phyloP scores from a whole-genome alignment of 2,113 vertebrate genomes.

The Periophthalmodon schlosseri region DNA sequence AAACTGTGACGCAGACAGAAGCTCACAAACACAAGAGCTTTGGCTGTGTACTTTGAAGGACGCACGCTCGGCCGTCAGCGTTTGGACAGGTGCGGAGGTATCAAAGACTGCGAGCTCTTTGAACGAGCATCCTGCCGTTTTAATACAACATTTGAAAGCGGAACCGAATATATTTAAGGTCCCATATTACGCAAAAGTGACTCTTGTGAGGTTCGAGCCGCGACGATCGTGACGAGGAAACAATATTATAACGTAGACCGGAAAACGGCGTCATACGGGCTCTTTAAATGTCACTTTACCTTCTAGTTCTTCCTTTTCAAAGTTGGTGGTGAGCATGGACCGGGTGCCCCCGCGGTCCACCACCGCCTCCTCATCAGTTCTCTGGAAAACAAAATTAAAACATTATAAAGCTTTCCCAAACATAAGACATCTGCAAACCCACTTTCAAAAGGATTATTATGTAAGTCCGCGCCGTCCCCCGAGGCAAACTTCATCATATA shows the following conservation, averaged over 20 bases:
- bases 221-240: too few species aligned
- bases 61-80: slow-evolving; percentile 5
- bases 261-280: too few species aligned
- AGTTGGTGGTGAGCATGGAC: slow-evolving; percentile 98
- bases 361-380: slow-evolving; percentile 96
- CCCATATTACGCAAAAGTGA: too few species aligned
- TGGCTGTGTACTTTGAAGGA: slow-evolving; percentile 25
- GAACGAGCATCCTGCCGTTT: slow-evolving; percentile 1
- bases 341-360: slow-evolving; percentile 95
- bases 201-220: too few species aligned
- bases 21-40: slow-evolving; percentile 10
- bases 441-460: slow-evolving; percentile 25
- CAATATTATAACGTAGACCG: too few species aligned
- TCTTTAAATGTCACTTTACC: slow-evolving; percentile 73
- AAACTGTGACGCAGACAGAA: slow-evolving; percentile 21
- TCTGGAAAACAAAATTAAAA: slow-evolving; percentile 68
- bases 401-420: not conserved
- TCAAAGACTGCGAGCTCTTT: slow-evolving; percentile 4
- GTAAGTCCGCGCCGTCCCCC: slow-evolving; percentile 10
- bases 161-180: not conserved
- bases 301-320: slow-evolving; percentile 99
- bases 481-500: slow-evolving; percentile 23
- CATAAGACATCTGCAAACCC: slow-evolving; percentile 6
- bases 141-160: not conserved
- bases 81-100: slow-evolving; percentile 1